Conservation (phyloP, 35 echinoderm and acorn worm genomes). For the Lytechinus variegatus region DNA sequence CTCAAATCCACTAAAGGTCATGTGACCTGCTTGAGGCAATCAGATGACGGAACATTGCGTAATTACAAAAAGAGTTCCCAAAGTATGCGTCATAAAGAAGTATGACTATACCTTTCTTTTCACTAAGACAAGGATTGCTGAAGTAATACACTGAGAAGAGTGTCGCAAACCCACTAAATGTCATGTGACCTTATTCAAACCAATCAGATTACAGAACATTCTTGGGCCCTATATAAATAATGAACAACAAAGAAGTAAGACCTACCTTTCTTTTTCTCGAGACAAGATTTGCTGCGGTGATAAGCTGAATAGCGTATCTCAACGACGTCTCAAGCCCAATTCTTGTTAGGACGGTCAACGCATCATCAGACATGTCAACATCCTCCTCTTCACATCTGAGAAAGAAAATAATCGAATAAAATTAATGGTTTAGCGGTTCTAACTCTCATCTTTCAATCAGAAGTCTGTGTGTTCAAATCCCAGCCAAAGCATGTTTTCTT, state of each 20-base stretch:
- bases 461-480: too few relatives aligned
- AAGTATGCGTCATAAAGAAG: too few relatives aligned
- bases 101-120: constrained; percentile 80
- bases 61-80: too few relatives aligned
- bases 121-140: constrained; percentile 85
- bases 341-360: constrained; percentile 81
- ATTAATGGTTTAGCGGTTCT: too few relatives aligned
- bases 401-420: background rate
- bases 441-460: too few relatives aligned
- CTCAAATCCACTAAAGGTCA: background rate
- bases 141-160: constrained; percentile 85
- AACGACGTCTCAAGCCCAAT: constrained; percentile 90
- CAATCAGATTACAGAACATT: too few relatives aligned
- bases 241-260: background rate
- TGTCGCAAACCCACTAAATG: too few relatives aligned
- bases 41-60: too few relatives aligned
- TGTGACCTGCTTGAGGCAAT: too few relatives aligned
- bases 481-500: too few relatives aligned
- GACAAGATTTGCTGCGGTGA: constrained; percentile 92
- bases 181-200: too few relatives aligned
- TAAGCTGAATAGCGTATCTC: constrained; percentile 97
- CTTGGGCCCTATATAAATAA: too few relatives aligned
- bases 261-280: constrained; percentile 95
- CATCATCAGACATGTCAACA: constrained; percentile 96
- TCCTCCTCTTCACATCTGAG: constrained; percentile 96